Evolutionary conservation across 2,113 vertebrate species (phyloP), one percentile per base, ranked within the genome.

Genomic region (Cyanistes caeruleus): DNA sequence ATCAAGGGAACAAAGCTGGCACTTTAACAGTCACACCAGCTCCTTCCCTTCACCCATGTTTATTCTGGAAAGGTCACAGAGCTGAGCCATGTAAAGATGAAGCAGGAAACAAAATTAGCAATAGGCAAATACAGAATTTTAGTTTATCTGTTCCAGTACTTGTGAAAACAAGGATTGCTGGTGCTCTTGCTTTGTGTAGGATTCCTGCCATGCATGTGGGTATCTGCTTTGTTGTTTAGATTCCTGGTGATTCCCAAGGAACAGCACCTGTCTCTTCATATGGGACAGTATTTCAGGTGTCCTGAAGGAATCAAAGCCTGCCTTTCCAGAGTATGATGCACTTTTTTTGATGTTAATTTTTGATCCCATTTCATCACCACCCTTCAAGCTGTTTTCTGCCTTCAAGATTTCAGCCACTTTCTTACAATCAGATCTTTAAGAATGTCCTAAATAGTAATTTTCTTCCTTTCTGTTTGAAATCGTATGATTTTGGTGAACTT

Each of bases 1-100:
- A 67, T 58, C 80, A 81, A 81, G 88, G 83, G 90, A 76, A 67
- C 74, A 92, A 74, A 80, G 64, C 80, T 81, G 86, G 35, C 41
- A 41, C 73, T 93, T 93, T 10, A 59, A 5, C 84, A 83, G 72
- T 84, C 69, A 20, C 48, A 62, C 60, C 56, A 87, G 60, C 84
- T 84, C 60, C 41, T 85, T 67, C 18, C 43, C 72, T 92, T 88
- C 73, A 14, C 73, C 0, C 0, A 4, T 84, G 16, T 84, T 92
- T 93, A 65, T 68, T 81, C 30, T 53, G 41, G 43, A 63, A 93
- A 83, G 86, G 86, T 84, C 64, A 30, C 28, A 41, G 68, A 63
- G 65, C 60, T 91, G 69, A 52, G 35, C 68, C 0, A 0, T 15
- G 13, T 63, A 37, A 77, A 49, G 64, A 72, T 67, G 33, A 67